Conservation (phyloP, 2,797 vertebrate genomes). For the Gorsachius magnificus region DNA sequence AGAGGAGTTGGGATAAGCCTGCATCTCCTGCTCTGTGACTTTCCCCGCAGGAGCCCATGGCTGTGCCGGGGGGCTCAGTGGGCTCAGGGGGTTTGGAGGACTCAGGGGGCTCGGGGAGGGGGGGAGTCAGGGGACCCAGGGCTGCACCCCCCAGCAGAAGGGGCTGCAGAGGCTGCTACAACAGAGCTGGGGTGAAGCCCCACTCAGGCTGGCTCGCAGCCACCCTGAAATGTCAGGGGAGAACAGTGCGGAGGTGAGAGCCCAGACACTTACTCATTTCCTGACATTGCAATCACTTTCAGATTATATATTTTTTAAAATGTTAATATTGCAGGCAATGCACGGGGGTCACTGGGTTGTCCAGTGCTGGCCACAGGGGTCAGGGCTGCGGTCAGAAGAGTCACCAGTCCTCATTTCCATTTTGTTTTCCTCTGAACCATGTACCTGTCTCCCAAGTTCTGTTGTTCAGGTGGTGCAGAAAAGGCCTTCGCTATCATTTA, state of each 20-base stretch:
- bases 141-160: not conserved
- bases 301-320: too few species aligned
- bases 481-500: not conserved
- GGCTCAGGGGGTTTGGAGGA: too few species aligned
- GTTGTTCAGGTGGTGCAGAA: fast-evolving
- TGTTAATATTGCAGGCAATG: not conserved
- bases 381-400: not conserved
- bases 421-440: fast-evolving
- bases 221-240: too few species aligned
- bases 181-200: not conserved
- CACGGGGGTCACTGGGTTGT: fast-evolving
- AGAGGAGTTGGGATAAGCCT: not conserved
- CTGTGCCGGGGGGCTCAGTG: not conserved
- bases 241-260: not conserved
- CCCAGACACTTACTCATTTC: not conserved
- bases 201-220: not conserved
- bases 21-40: not conserved
- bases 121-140: not conserved
- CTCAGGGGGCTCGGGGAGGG: not conserved
- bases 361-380: fast-evolving
- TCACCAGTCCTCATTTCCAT: not conserved
- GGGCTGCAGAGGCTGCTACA: too few species aligned
- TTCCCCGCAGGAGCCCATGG: not conserved
- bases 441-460: not conserved
- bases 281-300: too few species aligned